Conservation (phyloP, 35 echinoderm and acorn worm genomes). For the Lytechinus pictus region DNA sequence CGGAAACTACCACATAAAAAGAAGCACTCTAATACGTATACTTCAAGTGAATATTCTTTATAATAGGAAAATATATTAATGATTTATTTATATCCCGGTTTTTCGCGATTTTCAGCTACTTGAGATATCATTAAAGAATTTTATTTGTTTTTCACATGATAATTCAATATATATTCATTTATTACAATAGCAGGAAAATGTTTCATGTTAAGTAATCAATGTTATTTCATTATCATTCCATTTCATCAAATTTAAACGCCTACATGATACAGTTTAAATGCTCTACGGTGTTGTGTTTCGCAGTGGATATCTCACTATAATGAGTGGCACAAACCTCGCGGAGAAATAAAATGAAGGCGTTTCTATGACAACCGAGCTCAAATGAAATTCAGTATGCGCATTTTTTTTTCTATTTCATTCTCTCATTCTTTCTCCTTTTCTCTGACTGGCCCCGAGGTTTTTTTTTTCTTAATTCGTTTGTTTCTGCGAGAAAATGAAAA, state of each 20-base stretch:
- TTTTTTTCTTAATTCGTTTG: background rate
- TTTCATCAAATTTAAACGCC: background rate
- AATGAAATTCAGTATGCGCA: conserved; percentile 40
- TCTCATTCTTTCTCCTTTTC: background rate
- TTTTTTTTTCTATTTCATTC: background rate
- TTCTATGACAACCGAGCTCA: conserved; percentile 8
- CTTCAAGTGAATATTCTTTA: too few species aligned
- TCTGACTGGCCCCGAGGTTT: conserved; percentile 33
- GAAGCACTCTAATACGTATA: too few species aligned
- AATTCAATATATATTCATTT: too few species aligned
- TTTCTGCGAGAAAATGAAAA: background rate
- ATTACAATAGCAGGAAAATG: background rate
- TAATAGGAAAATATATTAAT: too few species aligned
- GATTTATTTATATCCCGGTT: too few species aligned
- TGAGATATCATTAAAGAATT: too few species aligned
- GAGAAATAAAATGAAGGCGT: conserved; percentile 24
- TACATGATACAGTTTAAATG: conserved; percentile 19
- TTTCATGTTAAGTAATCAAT: background rate
- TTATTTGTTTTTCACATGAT: too few species aligned
- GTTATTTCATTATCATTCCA: background rate
- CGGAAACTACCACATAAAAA: too few species aligned
- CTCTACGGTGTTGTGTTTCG: background rate
- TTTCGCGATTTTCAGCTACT: too few species aligned
- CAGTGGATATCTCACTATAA: background rate
- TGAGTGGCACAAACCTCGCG: conserved; percentile 13